Evolutionary conservation across 2,113 vertebrate species (phyloP), one percentile per base, ranked within the genome.

Genomic region (Neotoma lepida): DNA sequence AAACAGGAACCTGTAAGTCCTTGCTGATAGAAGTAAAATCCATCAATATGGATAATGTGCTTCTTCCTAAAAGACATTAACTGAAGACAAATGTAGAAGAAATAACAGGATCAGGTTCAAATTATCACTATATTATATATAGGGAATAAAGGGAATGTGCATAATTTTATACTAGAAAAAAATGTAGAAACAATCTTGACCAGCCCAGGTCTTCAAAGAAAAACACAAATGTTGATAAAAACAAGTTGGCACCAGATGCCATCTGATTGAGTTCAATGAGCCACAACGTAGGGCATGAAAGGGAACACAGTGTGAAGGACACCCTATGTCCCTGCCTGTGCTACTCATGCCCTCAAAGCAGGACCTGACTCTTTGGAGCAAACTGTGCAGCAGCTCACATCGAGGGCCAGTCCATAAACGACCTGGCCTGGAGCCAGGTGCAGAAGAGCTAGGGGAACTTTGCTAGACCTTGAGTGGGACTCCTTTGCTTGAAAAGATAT

Each of bases 1-100:
- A 92, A 95, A 74, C 13, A 74, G 66, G 54, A 93, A 44, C 33
- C 18, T 80, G 4, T 71, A 86, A 91, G 49, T 78, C 80, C 39
- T 96, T 66, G 70, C 24, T 86, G 46, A 87, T 85, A 46, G 6
- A 86, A 46, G 39, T 78, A 93, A 86, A 93, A 86, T 78, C 46
- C 30, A 89, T 26, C 66, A 88, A 90, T 41, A 4, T 6, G 56
- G 24, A 82, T 41, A 92, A 88, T 77, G 58, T 22, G 44, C 20
- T 89, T 86, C 33, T 46, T 91, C 70, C 90, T 17, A 88, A 71
- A 74, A 80, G 44, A 95, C 58, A 17, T 30, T 74, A 77, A n/a
- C 58, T 91, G 35, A 80, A 12, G 58, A 26, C 51, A 94, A 66
- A 92, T 12, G 3, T 17, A 86, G 77, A 91, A 70, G 66, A 86